A percentile compares a stretch with the other conserved stretches of the same genome.
These are phyloP conservation scores for Clanis bilineata DNA, from an alignment of 2,888 invertebrate genomes.

Conservation along the genomic window DNA sequence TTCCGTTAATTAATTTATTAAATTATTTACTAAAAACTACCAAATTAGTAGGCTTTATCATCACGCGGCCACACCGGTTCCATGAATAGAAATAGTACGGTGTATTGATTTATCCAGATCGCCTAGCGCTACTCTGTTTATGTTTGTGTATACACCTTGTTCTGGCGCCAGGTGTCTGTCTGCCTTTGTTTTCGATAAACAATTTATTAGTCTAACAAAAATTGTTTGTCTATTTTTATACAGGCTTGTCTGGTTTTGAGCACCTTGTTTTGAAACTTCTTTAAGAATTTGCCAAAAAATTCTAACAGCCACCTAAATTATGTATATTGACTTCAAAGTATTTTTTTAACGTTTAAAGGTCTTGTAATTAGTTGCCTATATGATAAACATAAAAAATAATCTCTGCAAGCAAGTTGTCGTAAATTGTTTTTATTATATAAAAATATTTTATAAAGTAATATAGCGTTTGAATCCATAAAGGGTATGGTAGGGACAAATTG, in stretches of 20 bases:
- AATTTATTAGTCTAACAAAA: slow-evolving; percentile 17
- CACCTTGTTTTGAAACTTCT: background rate
- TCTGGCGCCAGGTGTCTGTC: background rate
- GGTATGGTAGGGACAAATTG: too few relatives aligned
- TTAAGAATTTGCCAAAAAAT: background rate
- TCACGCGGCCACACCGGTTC: background rate
- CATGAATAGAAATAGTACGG: slow-evolving; percentile 17
- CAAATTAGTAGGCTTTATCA: background rate
- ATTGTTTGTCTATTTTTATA: slow-evolving; percentile 18
- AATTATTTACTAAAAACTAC: background rate
- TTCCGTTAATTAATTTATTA: too few relatives aligned
- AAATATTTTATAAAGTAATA: too few relatives aligned
- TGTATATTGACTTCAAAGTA: background rate
- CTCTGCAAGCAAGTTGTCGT: too few relatives aligned
- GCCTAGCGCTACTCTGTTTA: background rate
- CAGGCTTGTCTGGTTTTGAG: background rate
- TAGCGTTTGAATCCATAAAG: too few relatives aligned
- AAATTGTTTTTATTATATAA: too few relatives aligned
- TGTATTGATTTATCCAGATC: slow-evolving; percentile 20
- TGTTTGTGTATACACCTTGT: background rate
- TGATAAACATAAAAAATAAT: too few relatives aligned
- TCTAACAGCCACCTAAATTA: background rate
- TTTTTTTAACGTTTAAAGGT: too few relatives aligned
- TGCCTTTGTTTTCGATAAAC: background rate
- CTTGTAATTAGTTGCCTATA: too few relatives aligned